A percentile compares a stretch with the other conserved stretches of the same genome.
Evolutionary conservation across 92 coral and sea anemone species (phyloP).

Genomic region (Umimayanthus kanabou): DNA sequence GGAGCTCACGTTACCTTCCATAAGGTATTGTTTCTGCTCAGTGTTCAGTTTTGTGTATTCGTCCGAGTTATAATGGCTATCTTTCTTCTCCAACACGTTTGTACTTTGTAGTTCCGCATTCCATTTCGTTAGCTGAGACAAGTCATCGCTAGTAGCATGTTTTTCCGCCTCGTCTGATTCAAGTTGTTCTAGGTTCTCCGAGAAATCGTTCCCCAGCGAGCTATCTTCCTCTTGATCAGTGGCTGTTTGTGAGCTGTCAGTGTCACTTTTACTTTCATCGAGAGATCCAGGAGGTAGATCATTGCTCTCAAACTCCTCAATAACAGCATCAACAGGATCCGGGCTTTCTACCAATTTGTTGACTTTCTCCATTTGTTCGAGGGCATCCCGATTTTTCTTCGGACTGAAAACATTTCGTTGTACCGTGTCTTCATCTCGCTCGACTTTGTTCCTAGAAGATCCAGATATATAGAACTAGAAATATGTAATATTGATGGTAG

Average conservation of each 20-base stretch:
- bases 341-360: neutral
- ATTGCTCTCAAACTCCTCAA: constrained; percentile 30
- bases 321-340: neutral
- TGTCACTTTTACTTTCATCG: neutral
- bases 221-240: neutral
- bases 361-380: neutral
- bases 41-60: neutral
- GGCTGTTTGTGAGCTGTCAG: neutral
- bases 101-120: neutral
- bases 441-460: neutral
- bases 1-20: too few species aligned
- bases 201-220: neutral
- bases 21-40: too few species aligned
- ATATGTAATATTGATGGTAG: too few species aligned
- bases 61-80: neutral
- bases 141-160: neutral
- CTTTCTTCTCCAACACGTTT: neutral
- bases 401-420: neutral
- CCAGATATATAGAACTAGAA: neutral
- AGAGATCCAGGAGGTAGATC: neutral
- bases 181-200: neutral
- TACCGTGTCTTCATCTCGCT: neutral
- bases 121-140: neutral
- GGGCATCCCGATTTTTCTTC: neutral
- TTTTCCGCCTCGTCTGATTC: neutral